These are phyloP conservation scores for Zoroaster sp. DNA, from an alignment of 53 echinoderm and acorn worm genomes.

Conservation along the genomic window DNA sequence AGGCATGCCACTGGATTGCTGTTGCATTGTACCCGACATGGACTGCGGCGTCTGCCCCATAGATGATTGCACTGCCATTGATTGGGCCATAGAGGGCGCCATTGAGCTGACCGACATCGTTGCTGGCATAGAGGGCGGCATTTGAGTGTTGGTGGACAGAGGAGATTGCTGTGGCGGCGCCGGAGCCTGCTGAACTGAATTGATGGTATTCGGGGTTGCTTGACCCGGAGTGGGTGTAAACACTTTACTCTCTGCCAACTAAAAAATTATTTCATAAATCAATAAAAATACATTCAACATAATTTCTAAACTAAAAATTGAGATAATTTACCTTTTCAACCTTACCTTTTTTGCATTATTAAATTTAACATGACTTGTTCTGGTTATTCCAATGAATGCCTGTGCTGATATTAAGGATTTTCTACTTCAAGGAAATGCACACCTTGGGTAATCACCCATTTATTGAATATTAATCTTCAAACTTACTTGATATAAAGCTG, in stretches of 20 bases:
- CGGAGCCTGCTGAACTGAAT: not conserved
- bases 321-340: not conserved
- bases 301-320: not conserved
- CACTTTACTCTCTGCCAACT: constrained; percentile 91
- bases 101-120: constrained; percentile 5
- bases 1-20: constrained; percentile 33
- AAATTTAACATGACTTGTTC: not conserved
- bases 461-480: too few relatives aligned
- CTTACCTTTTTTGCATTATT: not conserved
- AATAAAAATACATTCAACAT: not conserved
- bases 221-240: constrained; percentile 67
- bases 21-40: constrained; percentile 40
- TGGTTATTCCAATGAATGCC: not conserved
- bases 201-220: not conserved
- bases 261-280: not conserved
- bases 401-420: too few relatives aligned
- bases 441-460: too few relatives aligned
- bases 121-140: constrained; percentile 57
- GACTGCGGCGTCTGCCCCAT: constrained; percentile 40
- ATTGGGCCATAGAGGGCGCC: constrained; percentile 19
- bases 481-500: too few relatives aligned
- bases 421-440: too few relatives aligned
- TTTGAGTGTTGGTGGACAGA: constrained; percentile 20
- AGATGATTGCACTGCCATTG: constrained; percentile 31
- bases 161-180: not conserved